These are phyloP conservation scores for Dryobotodes eremita DNA, from an alignment of 2,888 invertebrate species.

Conservation along the genomic window DNA sequence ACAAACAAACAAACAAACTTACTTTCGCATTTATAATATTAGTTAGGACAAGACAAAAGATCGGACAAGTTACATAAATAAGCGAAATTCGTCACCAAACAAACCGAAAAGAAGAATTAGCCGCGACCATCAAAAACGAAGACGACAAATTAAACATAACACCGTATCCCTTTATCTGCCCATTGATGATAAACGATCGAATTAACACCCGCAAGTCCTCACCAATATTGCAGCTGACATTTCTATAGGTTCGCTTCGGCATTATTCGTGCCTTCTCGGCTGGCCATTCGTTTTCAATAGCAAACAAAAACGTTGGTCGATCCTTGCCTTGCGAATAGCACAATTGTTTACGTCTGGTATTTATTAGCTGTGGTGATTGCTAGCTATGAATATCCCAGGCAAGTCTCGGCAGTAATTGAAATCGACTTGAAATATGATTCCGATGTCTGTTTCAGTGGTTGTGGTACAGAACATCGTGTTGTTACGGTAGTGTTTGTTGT, in stretches of 20 bases:
- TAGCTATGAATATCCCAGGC: conserved; percentile 47
- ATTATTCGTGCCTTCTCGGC: conserved; percentile 54
- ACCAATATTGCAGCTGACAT: conserved; percentile 65
- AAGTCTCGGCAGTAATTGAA: conserved; percentile 51
- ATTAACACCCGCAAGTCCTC: conserved; percentile 49
- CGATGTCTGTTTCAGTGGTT: conserved; percentile 36
- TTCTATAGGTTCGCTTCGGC: conserved; percentile 57
- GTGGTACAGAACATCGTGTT: neutral
- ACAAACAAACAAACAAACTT: too few relatives aligned
- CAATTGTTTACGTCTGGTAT: conserved; percentile 58
- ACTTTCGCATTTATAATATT: too few relatives aligned
- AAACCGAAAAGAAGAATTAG: conserved; percentile 29
- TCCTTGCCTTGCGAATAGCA: conserved; percentile 46
- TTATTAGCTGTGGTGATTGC: conserved; percentile 59
- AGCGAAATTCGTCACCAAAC: neutral
- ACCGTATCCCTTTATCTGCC: conserved; percentile 37
- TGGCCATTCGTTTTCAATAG: conserved; percentile 42
- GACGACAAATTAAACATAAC: conserved; percentile 33
- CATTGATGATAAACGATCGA: conserved; percentile 59
- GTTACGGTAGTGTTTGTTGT: conserved; percentile 1
- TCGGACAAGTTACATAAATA: conserved; percentile 9
- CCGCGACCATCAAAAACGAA: conserved; percentile 11
- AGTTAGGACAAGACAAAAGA: neutral
- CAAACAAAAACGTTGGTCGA: conserved; percentile 62
- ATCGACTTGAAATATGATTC: conserved; percentile 54